Conservation (phyloP, 2,888 invertebrate genomes). For the Bombyx huttoni region DNA sequence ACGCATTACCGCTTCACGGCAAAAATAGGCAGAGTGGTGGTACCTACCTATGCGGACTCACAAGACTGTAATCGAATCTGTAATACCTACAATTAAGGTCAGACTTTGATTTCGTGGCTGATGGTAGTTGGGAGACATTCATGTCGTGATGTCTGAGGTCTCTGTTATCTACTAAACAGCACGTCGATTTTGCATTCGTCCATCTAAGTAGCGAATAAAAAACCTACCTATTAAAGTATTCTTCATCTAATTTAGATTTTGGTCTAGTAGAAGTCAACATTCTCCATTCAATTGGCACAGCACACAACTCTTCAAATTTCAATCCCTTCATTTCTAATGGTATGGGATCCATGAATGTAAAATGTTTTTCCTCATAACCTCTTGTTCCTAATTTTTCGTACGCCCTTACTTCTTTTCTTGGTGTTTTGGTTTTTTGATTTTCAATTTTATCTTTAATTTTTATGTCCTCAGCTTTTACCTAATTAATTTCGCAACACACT, state of each 20-base stretch:
- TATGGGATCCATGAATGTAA: conserved; percentile 79
- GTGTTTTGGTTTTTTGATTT: conserved; percentile 81
- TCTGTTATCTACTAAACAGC: too few species aligned
- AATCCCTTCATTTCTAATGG: conserved; percentile 85
- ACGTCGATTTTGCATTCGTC: too few species aligned
- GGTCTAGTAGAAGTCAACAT: conserved; percentile 92
- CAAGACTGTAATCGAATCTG: too few species aligned
- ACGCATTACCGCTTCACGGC: too few species aligned
- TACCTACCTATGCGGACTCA: too few species aligned
- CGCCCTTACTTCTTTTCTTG: conserved; percentile 79
- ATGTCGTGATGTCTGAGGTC: too few species aligned
- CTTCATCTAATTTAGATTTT: conserved; percentile 86
- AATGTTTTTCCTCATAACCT: conserved; percentile 69
- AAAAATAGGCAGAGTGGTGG: too few species aligned
- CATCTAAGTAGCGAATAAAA: too few species aligned
- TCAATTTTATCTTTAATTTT: conserved; percentile 79
- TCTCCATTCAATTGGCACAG: conserved; percentile 92
- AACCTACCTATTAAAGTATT: conserved; percentile 83
- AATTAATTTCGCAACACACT: conserved; percentile 6
- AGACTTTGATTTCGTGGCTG: too few species aligned
- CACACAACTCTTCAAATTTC: conserved; percentile 82
- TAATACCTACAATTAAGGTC: too few species aligned
- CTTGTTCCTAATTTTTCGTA: conserved; percentile 76
- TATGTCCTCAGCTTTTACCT: conserved; percentile 82
- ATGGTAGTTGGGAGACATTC: too few species aligned